phyloP scores from a whole-genome alignment of 2,113 vertebrate species.

The Myotis brandtii region DNA sequence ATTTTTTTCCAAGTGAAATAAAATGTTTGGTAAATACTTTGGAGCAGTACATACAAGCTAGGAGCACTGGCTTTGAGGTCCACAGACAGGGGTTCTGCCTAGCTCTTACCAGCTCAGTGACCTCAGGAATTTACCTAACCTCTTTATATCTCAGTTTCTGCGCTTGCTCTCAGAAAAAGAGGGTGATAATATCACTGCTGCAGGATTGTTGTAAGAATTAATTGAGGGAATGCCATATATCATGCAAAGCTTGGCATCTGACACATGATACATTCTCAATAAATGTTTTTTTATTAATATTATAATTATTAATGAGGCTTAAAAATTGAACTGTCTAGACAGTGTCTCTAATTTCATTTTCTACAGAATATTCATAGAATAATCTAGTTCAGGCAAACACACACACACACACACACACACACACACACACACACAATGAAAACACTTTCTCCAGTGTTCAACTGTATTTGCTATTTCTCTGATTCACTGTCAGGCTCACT shows the following conservation, averaged over 20 bases:
- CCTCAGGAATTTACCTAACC: not conserved
- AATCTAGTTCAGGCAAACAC: not conserved
- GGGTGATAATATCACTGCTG: not conserved
- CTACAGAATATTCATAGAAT: not conserved
- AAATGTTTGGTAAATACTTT: too few relatives aligned
- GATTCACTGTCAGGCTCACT: not conserved
- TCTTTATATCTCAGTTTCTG: not conserved
- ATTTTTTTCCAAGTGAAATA: not conserved
- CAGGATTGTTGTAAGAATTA: not conserved
- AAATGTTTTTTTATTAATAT: not conserved
- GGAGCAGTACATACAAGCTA: not conserved
- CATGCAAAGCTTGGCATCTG: not conserved
- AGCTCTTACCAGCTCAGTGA: not conserved
- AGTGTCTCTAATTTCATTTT: slow-evolving; percentile 10
- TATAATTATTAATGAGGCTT: not conserved
- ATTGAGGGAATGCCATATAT: not conserved
- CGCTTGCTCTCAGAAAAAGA: not conserved
- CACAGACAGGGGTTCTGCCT: not conserved
- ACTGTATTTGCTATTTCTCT: not conserved
- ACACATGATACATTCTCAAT: not conserved
- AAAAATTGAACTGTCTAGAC: not conserved
- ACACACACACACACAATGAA: slow-evolving; percentile 23
- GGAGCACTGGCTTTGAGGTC: not conserved
- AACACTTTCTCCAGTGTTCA: not conserved
- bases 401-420: not conserved